Base-by-base conservation (phyloP, 2,113 vertebrate species). In the Elachura formosa region DNA sequence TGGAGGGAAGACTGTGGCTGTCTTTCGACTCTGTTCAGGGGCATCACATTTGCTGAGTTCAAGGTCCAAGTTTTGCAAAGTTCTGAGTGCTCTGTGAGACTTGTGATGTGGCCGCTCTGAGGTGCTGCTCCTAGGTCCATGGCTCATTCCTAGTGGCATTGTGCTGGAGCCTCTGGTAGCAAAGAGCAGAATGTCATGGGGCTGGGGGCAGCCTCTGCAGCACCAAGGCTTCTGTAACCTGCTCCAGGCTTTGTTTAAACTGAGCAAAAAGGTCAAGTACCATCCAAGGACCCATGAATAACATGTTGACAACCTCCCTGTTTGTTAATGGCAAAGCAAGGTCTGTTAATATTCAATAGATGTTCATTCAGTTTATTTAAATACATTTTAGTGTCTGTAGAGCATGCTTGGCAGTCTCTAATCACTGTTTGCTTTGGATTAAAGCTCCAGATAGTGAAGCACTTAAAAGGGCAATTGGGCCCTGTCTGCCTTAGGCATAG, bases 371-470 rank as follows among this genome's bases (percentile, higher is more conserved):
- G 87, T 86, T 78, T 95, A 94, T 94, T 97, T 96, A 97, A 97
- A 96, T 89, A 87, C 63, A 67, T 89, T 80, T 94, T 79, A 93
- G 83, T 96, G 46, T 94, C 94, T 94, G 91, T 96, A 89, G 84
- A 96, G 91, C 81, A 55, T 87, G 93, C 79, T 82, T 80, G 9
- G 14, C 77, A 67, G 82, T 83, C 54, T 94, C 93, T 95, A 95
- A 96, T 95, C 72, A 58, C 91, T 96, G 89, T 96, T 97, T 97
- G 87, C 94, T 97, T 95, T 97, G 94, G 95, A 96, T 97, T 97
- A 93, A 74, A 90, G 83, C 84, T 75, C 41, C 34, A 84, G 89
- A 91, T 95, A 96, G 76, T 76, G 63, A 96, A 94, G 75, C 52
- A 63, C 89, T 95, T 95, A 29, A 87, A 80, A 90, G 55, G 45